Base-by-base conservation (phyloP, 2,888 invertebrate species). In the Phania funesta region DNA sequence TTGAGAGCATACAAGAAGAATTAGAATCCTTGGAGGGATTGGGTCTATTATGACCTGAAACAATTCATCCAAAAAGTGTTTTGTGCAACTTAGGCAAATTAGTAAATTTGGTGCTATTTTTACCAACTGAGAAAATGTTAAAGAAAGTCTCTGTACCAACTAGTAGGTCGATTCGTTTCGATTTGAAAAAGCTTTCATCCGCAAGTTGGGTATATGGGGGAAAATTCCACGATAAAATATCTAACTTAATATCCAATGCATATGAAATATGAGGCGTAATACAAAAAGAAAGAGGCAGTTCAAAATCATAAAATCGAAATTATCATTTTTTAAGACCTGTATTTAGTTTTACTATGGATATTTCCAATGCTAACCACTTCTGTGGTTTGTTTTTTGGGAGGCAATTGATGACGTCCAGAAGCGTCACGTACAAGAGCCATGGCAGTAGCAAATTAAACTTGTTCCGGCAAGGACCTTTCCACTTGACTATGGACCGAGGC, bases 261-360 rank as follows among this genome's bases (percentile, higher is more conserved):
- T 82, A 0, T 82, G 60, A n/a, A 84, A n/a, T 84, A 9, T 81
- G 62, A 3, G 84, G 75, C 16, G 82, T 84, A 0, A 84, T 8
- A 56, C 77, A 82, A 26, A 83, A 83, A 13, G 74, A 68, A 0
- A 83, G 54, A 9, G 64, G 35, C 0, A 83, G 16, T 35, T 84
- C 56, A 29, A 76, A 83, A n/a, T 65, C 38, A 44, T 46, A 68
- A 24, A 62, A 44, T 3, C 64, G 74, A 24, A 75, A 82, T 64
- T 18, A 78, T 75, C 32, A 83, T 83, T 9, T 70, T 54, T 26
- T 82, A 78, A 1, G 78, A 84, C 6, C 26, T 26, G 6, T 26
- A 26, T 26, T 26, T 26, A 26, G 4, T 26, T 26, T 26, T 26
- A 26, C 6, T 26, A 26, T 5, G 6, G 6, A 6, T 26, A 26